These are phyloP conservation scores for Amniataba percoides DNA, from an alignment of 2,797 vertebrate species.

Conservation along the genomic window DNA sequence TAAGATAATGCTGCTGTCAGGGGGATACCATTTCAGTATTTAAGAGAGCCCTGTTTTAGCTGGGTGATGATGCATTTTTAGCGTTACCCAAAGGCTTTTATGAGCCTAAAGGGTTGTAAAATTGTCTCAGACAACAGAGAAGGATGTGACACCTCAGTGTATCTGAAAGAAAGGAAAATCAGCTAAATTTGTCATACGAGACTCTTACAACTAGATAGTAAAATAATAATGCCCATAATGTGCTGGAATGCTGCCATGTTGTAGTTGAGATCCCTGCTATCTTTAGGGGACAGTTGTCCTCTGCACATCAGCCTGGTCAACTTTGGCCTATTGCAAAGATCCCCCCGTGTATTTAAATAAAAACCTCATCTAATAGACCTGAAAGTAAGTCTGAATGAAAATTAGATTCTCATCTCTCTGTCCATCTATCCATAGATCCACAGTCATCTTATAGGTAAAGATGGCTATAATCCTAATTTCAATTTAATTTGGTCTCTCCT, in stretches of 20 bases:
- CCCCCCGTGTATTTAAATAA: background rate
- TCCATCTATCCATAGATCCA: background rate
- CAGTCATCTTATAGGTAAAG: background rate
- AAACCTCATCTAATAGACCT: background rate
- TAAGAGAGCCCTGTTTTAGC: background rate
- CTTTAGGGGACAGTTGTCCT: background rate
- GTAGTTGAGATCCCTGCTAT: background rate
- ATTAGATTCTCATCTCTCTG: background rate
- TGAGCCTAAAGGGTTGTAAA: background rate
- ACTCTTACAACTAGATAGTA: background rate
- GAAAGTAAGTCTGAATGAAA: background rate
- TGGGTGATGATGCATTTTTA: conserved; percentile 2
- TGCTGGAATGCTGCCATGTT: background rate
- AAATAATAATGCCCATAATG: background rate
- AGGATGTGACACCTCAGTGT: background rate
- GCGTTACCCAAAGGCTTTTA: conserved; percentile 1
- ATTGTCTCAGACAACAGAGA: background rate
- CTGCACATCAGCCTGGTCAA: background rate
- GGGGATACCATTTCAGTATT: conserved; percentile 8
- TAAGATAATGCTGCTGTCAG: conserved; percentile 20
- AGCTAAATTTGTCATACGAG: background rate
- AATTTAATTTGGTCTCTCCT: conserved; percentile 29
- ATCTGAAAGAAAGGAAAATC: conserved; percentile 10
- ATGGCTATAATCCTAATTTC: conserved; percentile 49
- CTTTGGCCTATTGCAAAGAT: background rate